Evolutionary conservation across 2,888 invertebrate species (phyloP).

Genomic region (Pardosa pseudoannulata): DNA sequence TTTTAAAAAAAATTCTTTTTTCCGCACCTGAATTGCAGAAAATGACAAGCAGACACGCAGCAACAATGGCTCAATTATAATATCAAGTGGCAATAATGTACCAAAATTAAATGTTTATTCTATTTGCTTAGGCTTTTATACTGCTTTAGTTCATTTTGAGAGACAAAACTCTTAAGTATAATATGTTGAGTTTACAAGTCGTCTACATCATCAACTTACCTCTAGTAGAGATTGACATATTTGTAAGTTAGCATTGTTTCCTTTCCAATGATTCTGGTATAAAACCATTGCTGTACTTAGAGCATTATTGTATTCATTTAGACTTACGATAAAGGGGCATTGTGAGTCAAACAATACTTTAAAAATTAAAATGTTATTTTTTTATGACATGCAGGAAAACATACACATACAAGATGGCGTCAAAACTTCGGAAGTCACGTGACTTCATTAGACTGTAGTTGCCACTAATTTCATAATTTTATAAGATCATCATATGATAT

Average conservation of each 20-base stretch:
- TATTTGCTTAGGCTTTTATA: too few relatives aligned
- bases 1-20: too few relatives aligned
- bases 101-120: too few relatives aligned
- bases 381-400: conserved; percentile 70
- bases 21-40: too few relatives aligned
- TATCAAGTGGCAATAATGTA: too few relatives aligned
- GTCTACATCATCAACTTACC: conserved; percentile 59
- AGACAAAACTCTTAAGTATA: not conserved
- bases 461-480: too few relatives aligned
- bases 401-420: conserved; percentile 71
- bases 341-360: not conserved
- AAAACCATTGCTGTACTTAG: not conserved
- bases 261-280: not conserved
- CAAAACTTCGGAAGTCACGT: conserved; percentile 65
- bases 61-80: too few relatives aligned
- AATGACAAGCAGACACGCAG: too few relatives aligned
- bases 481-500: too few relatives aligned
- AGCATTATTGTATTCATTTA: not conserved
- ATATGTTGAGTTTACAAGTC: conserved; percentile 28
- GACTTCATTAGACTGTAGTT: conserved; percentile 6
- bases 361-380: conserved; percentile 23
- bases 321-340: not conserved
- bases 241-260: conserved; percentile 40
- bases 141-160: too few relatives aligned
- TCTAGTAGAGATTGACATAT: conserved; percentile 61